Conservation (phyloP, 2,888 invertebrate species). For the Coenonympha arcania region DNA sequence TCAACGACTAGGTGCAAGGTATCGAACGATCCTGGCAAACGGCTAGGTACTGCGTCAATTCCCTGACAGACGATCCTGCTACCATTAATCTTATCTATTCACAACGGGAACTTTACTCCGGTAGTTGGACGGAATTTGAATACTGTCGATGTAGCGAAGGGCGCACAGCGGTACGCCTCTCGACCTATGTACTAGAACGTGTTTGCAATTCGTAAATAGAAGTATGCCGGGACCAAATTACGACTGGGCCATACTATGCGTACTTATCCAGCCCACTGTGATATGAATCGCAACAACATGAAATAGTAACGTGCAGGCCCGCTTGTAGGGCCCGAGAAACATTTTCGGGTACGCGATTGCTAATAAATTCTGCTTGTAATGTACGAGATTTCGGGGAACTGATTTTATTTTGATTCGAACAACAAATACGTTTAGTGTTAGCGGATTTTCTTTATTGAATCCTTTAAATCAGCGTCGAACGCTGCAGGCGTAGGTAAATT, state of each 20-base stretch:
- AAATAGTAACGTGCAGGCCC: constrained; percentile 30
- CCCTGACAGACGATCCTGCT: constrained; percentile 39
- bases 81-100: constrained; percentile 63
- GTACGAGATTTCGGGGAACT: constrained; percentile 28
- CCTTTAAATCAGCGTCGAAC: constrained; percentile 22
- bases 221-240: constrained; percentile 28
- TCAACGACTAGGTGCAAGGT: constrained; percentile 40
- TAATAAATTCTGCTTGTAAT: constrained; percentile 32
- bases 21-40: constrained; percentile 32
- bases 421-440: constrained; percentile 30
- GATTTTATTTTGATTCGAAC: constrained; percentile 31
- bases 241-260: constrained; percentile 20
- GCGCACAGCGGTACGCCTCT: constrained; percentile 28
- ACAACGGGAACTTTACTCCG: constrained; percentile 43
- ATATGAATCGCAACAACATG: constrained; percentile 33
- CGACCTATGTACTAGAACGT: constrained; percentile 33
- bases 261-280: constrained; percentile 24
- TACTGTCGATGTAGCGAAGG: constrained; percentile 41
- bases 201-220: constrained; percentile 38
- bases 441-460: constrained; percentile 27
- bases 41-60: constrained; percentile 38
- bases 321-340: constrained; percentile 26
- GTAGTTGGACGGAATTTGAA: constrained; percentile 54
- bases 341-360: constrained; percentile 29
- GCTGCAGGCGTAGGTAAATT: constrained; percentile 28